A percentile compares a stretch with the other conserved stretches of the same genome.
Evolutionary conservation across 2,888 invertebrate species (phyloP).

Genomic region (Lochmaea capreae): DNA sequence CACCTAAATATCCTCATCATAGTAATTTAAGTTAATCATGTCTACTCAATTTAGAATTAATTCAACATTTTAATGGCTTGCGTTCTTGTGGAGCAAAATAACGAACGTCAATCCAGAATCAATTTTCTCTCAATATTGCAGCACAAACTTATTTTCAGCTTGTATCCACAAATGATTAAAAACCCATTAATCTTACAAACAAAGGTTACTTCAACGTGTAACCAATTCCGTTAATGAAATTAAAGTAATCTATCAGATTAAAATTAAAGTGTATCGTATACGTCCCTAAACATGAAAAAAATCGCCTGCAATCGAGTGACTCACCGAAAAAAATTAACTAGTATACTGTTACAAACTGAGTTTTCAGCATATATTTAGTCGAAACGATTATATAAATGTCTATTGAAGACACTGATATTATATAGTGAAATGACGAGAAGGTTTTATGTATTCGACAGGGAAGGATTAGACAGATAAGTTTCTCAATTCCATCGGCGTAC

Average conservation of each 20-base stretch:
- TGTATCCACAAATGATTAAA: conserved; percentile 52
- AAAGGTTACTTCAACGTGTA: conserved; percentile 31
- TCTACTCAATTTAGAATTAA: not conserved
- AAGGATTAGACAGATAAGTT: conserved; percentile 29
- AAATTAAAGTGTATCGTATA: conserved; percentile 38
- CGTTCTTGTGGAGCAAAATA: not conserved
- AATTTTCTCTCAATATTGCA: conserved; percentile 19
- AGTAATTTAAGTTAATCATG: not conserved
- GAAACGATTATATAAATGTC: not conserved
- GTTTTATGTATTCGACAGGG: conserved; percentile 34
- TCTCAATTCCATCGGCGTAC: conserved; percentile 22
- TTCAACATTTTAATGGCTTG: not conserved
- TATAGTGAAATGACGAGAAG: conserved; percentile 29
- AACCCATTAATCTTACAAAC: conserved; percentile 55
- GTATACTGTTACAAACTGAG: conserved; percentile 13
- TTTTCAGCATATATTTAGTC: conserved; percentile 19
- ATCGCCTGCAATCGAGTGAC: conserved; percentile 24
- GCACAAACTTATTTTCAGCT: conserved; percentile 17
- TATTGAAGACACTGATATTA: conserved; percentile 21
- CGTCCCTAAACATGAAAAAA: conserved; percentile 32
- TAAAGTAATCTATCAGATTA: conserved; percentile 56
- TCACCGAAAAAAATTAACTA: conserved; percentile 30
- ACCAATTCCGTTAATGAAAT: conserved; percentile 58
- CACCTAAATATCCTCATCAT: not conserved
- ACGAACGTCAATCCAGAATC: conserved; percentile 1